Evolutionary conservation across 2,797 vertebrate species (phyloP), one percentile per base, ranked within the genome.

Genomic region (Dallia pectoralis): DNA sequence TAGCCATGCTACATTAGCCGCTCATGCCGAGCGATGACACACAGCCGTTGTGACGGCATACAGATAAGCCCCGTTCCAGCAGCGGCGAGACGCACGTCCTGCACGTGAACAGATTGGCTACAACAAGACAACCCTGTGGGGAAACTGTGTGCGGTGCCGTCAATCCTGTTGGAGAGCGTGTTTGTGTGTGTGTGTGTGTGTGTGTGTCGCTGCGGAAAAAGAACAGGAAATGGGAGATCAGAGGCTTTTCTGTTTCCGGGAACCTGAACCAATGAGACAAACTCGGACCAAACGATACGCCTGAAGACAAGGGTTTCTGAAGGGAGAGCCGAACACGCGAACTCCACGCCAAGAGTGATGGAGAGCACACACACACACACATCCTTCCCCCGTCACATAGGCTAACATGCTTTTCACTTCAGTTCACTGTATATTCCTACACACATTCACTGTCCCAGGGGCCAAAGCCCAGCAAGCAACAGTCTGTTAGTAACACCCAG

Each of bases 231-330:
- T 14, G 18, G 27, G 40, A 48, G 40, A 47, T 16, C 12, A 25
- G 40, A 32, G 27, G 68, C 25, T 22, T 19, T 8, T 29, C 61
- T 63, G 36, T 56, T 29, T 70, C 18, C 15, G 15, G 32, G 30
- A 48, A 30, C 36, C 14, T 36, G 51, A 64, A 69, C 22, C 56
- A 81, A 67, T 63, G 30, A 83, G 74, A 75, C 72, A 66, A 74
- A 79, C 61, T 74, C 70, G 61, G 83, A 86, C 81, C 82, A 73
- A 72, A 70, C 85, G 77, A 83, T 84, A 81, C 74, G 70, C 72
- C 63, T 19, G 65, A 63, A 78, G 74, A 76, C 65, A 56, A 30
- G 25, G 67, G 51, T 59, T 71, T 49, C 8, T 18, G 72, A 73
- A 66, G 71, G 61, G 63, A n/a, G 33, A 65, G 44, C 44, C 9